Percentiles rank a stretch among this genome's conserved stretches.
phyloP scores from a whole-genome alignment of 2,797 vertebrate species.

The Leptodactylus fallax region DNA sequence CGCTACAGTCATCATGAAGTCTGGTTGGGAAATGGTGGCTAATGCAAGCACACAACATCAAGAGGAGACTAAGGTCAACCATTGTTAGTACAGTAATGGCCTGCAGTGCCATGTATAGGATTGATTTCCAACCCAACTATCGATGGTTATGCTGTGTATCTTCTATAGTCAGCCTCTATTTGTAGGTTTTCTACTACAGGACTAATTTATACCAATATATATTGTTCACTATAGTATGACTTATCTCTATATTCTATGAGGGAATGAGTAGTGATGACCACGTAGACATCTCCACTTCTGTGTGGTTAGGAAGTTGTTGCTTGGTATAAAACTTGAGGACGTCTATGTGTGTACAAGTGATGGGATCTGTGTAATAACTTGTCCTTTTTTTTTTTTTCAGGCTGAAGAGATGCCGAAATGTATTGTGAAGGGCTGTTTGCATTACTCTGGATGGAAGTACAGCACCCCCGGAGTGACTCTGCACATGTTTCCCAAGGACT shows the following conservation, averaged over 20 bases:
- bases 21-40: background rate
- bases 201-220: background rate
- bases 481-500: slow-evolving; percentile 36
- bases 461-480: slow-evolving; percentile 12
- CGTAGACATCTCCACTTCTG: too few species aligned
- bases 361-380: background rate
- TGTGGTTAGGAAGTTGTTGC: too few species aligned
- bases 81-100: background rate
- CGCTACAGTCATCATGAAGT: too few species aligned
- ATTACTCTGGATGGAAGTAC: slow-evolving; percentile 22
- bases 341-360: background rate
- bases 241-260: too few species aligned
- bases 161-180: background rate
- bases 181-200: background rate
- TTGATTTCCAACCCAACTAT: background rate
- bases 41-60: background rate
- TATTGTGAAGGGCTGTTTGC: slow-evolving; percentile 23
- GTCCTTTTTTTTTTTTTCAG: background rate
- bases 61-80: background rate
- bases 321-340: too few species aligned
- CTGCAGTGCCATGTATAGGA: background rate
- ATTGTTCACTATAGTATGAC: too few species aligned
- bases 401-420: slow-evolving; percentile 28
- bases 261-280: too few species aligned
- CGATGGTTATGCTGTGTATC: too few species aligned